phyloP scores from a whole-genome alignment of 2,888 invertebrate species.

The Epistrophe eligans region DNA sequence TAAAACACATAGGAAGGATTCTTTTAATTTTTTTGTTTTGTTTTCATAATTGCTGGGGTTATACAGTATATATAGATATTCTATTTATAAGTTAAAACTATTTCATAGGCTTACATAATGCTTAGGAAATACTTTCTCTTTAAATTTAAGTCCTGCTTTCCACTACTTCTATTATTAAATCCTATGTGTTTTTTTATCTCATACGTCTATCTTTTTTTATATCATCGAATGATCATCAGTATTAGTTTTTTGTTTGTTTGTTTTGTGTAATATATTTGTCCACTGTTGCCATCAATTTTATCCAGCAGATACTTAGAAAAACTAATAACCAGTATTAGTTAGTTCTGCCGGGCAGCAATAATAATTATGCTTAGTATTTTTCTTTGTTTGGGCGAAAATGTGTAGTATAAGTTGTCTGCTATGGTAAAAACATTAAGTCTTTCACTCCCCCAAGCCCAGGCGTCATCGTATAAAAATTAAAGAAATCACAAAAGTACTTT shows the following conservation, averaged over 20 bases:
- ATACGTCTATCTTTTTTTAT: conserved; percentile 31
- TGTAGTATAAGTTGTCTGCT: conserved; percentile 37
- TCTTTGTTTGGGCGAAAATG: conserved; percentile 39
- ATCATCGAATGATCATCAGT: conserved; percentile 40
- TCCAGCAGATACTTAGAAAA: conserved; percentile 60
- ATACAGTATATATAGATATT: conserved; percentile 59
- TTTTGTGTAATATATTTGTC: conserved; percentile 18
- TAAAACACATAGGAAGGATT: conserved; percentile 65
- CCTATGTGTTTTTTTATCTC: conserved; percentile 64
- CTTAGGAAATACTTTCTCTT: conserved; percentile 67
- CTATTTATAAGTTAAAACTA: conserved; percentile 69
- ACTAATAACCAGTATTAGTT: conserved; percentile 72
- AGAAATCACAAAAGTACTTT: conserved; percentile 74
- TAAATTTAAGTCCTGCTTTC: conserved; percentile 62
- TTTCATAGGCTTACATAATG: conserved; percentile 66
- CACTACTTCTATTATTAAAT: conserved; percentile 48
- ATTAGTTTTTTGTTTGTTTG: conserved; percentile 13
- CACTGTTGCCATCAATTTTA: conserved; percentile 21
- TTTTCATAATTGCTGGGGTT: conserved; percentile 66
- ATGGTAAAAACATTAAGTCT: conserved; percentile 39
- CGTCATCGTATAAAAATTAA: conserved; percentile 57
- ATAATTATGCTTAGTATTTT: conserved; percentile 17
- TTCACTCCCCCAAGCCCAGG: conserved; percentile 30
- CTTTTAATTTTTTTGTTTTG: conserved; percentile 43
- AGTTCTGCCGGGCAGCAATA: conserved; percentile 48